Evolutionary conservation across 2,797 vertebrate species (phyloP), one percentile per base, ranked within the genome.

Genomic region (Dendrocincla fuliginosa): DNA sequence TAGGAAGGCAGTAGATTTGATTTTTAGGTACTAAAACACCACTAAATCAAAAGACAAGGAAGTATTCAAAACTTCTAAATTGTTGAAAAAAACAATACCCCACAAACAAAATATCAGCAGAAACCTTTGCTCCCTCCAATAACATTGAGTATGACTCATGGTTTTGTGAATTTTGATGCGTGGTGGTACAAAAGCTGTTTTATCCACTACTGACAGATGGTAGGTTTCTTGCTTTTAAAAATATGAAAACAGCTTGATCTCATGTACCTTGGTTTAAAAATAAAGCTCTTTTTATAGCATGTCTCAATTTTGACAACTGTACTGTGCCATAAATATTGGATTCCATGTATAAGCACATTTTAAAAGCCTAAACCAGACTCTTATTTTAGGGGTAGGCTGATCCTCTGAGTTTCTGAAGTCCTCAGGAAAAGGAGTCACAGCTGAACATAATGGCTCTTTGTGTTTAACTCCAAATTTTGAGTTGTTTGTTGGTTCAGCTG

Each of bases 251-350:
- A 87, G 28, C 87, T 90, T 78, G 55, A 87, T 91, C 94, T 95
- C 37, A 60, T 67, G 93, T 76, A 95, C 87, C 67, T 93, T 79
- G 20, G 35, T 87, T 92, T 88, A 82, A 96, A 95, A 96, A 96
- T 91, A 95, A 55, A 73, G 28, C 18, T 82, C 70, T 93, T 88
- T 95, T 93, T 90, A 93, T 91, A 93, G 64, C 30, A 39, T 53
- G 56, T 87, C 83, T 94, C 3, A 5, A 87, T 88, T 93, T 74
- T 25, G 52, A 94, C 67, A 93, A 59, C 37, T 49, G 30, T 64
- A 53, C 11, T 61, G 24, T 77, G 77, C 85, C 2, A 3, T 76
- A 96, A 93, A 89, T 84, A 90, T 25, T 88, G 30, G 33, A 85
- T 86, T 84, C 87, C 47, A 65, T 2, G 1, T 73, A 55, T 20